Base-by-base conservation (phyloP, 2,113 vertebrate species). In the Plecturocebus donacophilus region DNA sequence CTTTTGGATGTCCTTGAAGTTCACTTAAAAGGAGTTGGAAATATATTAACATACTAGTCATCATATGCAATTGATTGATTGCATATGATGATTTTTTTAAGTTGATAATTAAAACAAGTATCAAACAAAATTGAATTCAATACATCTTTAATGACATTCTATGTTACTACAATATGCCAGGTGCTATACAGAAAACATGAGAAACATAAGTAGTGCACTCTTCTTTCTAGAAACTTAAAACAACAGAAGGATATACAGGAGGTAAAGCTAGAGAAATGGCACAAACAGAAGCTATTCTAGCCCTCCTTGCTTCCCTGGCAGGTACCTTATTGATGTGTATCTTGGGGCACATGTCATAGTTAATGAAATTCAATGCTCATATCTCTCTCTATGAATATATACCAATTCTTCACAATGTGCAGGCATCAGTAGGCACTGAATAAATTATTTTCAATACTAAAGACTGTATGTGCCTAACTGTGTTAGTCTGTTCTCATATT, bases 1-100 rank as follows among this genome's bases (percentile, higher is more conserved):
- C 11, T 89, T 17, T 95, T 66, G 42, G 61, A 88, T 85, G 91
- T 96, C 61, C n/a, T 27, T 77, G 35, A 88, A 64, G 95, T 84
- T 30, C 35, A 56, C 80, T 66, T 73, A 2, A 45, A 94, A 87
- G 56, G 13, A 10, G 9, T 20, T 23, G 8, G 35, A 45, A 64
- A 32, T 64, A 64, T 45, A 35, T 27, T 77, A 52, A 91, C 38
- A 27, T 86, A 38, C 30, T 82, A 49, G 21, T 86, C 35, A 81
- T 91, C 9, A 86, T 82, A 71, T 71, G 47, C 30, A 89, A 81
- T 32, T 17, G 52, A 52, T 52, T 52, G 52, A 52, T 17, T 17
- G 14, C 49, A 52, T 52, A 17, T 17, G 49, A 3, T 77, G n/a
- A 81, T 90, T 83, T 35, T 70, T 89, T 80, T 30, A 58, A 38